These are phyloP conservation scores for Spilogale gracilis DNA, from an alignment of 2,113 vertebrate species.

Conservation along the genomic window DNA sequence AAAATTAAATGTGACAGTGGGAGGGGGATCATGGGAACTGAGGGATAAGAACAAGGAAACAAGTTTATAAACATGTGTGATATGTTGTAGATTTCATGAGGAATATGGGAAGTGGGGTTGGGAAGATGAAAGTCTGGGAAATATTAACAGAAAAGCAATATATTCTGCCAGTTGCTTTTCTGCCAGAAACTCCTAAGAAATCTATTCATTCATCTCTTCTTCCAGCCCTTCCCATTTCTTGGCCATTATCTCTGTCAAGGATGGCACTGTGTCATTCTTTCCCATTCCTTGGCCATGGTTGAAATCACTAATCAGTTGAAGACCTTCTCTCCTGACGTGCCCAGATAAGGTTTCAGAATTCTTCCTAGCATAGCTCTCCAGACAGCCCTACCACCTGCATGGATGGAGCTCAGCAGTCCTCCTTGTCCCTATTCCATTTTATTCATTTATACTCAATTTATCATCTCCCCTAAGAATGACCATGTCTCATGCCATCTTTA, in stretches of 20 bases:
- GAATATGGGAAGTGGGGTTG: not conserved
- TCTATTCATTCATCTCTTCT: not conserved
- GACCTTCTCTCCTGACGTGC: not conserved
- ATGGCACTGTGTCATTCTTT: not conserved
- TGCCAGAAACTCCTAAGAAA: not conserved
- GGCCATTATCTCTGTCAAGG: not conserved
- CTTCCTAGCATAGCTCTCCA: not conserved
- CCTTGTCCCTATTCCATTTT: not conserved
- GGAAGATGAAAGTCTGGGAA: constrained; percentile 4
- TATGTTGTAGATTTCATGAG: not conserved
- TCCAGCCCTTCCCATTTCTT: not conserved
- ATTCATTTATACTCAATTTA: not conserved
- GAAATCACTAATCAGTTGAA: not conserved
- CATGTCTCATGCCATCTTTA: not conserved
- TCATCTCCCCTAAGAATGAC: not conserved
- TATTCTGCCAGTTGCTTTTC: not conserved
- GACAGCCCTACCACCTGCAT: not conserved
- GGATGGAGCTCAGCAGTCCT: not conserved
- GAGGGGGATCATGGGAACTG: not conserved
- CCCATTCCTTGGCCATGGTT: not conserved
- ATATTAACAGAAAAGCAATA: not conserved
- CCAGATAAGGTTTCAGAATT: not conserved
- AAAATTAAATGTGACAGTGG: not conserved
- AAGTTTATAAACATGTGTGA: not conserved
- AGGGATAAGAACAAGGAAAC: not conserved